A percentile compares a stretch with the other conserved stretches of the same genome.
Evolutionary conservation across 2,113 vertebrate genomes (phyloP).

Genomic region (Megaceryle maxima): DNA sequence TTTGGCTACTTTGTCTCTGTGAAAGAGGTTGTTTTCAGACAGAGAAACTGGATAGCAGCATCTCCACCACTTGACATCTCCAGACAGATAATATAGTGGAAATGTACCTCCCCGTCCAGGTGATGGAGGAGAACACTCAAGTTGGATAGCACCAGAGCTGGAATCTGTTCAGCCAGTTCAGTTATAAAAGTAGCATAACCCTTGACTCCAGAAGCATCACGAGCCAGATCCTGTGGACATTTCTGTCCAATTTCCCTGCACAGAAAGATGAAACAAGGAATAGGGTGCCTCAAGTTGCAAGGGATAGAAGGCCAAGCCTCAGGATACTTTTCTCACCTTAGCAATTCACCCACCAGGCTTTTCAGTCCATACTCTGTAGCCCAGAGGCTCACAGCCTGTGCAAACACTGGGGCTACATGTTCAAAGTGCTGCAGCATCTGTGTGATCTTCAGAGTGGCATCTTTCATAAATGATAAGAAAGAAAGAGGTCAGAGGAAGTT

Average conservation of each 20-base stretch:
- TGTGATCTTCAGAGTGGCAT: slow-evolving; percentile 88
- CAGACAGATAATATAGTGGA: background rate
- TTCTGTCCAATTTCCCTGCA: slow-evolving; percentile 93
- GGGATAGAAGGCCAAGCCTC: background rate
- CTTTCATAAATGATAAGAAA: slow-evolving; percentile 41
- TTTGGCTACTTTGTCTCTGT: background rate
- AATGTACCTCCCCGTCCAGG: slow-evolving; percentile 88
- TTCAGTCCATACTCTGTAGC: slow-evolving; percentile 88
- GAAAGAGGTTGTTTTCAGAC: background rate
- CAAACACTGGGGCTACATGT: slow-evolving; percentile 87
- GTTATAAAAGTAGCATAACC: slow-evolving; percentile 86
- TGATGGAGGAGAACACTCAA: slow-evolving; percentile 89
- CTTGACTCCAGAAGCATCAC: slow-evolving; percentile 83
- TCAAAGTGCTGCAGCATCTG: slow-evolving; percentile 95
- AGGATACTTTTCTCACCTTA: slow-evolving; percentile 78
- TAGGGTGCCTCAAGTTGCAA: background rate
- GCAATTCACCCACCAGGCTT: slow-evolving; percentile 90
- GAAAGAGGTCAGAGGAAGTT: background rate
- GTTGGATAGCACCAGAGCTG: slow-evolving; percentile 85
- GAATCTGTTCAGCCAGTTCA: slow-evolving; percentile 83
- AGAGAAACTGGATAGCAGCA: background rate
- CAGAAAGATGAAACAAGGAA: background rate
- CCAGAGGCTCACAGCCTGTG: slow-evolving; percentile 88
- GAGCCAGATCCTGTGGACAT: slow-evolving; percentile 84
- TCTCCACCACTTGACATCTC: background rate